These are phyloP conservation scores for Porphyrio hochstetteri DNA, from an alignment of 2,113 vertebrate species.

Conservation along the genomic window DNA sequence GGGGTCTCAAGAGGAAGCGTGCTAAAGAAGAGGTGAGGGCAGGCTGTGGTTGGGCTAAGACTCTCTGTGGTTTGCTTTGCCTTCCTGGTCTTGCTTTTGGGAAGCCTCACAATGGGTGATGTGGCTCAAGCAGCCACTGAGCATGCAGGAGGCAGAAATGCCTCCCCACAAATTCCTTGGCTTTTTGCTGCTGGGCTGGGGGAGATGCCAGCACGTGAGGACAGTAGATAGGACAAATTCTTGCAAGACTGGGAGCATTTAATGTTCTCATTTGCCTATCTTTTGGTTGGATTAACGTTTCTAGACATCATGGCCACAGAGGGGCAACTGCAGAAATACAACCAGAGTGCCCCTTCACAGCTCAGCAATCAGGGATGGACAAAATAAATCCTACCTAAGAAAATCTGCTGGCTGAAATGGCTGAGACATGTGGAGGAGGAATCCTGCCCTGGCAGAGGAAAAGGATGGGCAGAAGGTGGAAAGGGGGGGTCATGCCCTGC, in stretches of 20 bases:
- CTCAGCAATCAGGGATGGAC: background rate
- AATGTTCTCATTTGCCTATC: background rate
- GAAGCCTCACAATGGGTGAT: background rate
- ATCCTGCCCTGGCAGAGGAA: background rate
- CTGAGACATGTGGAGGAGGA: background rate
- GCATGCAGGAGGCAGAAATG: background rate
- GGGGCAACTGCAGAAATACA: background rate
- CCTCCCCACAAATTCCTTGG: background rate
- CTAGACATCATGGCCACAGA: background rate
- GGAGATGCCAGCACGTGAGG: accelerated
- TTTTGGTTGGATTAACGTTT: background rate
- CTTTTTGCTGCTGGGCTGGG: background rate
- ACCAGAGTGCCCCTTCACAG: no score
- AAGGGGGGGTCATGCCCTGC: background rate
- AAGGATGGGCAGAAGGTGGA: background rate
- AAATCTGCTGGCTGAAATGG: background rate
- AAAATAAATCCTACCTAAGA: background rate
- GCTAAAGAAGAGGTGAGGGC: background rate
- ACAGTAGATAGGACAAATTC: background rate
- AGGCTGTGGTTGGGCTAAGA: background rate
- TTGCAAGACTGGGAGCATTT: background rate
- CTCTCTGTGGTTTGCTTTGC: background rate
- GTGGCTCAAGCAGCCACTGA: accelerated
- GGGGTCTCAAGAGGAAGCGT: background rate
- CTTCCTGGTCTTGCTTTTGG: background rate